Conservation (phyloP, 2,888 invertebrate genomes). For the Apotomis betuletana region DNA sequence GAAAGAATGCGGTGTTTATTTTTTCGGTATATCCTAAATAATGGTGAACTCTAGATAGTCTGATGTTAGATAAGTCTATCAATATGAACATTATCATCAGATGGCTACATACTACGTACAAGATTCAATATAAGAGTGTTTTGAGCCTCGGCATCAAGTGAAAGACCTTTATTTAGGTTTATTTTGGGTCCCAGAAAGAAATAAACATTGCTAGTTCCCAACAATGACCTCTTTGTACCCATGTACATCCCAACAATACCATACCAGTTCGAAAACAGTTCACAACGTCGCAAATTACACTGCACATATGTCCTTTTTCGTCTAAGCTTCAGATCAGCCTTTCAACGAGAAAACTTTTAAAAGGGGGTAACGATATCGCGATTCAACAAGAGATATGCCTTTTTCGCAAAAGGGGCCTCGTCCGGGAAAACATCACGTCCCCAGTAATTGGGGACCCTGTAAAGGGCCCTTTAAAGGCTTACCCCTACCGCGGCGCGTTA, state of each 20-base stretch:
- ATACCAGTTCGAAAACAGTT: background rate
- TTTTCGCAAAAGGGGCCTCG: constrained; percentile 1
- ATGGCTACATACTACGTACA: too few relatives aligned
- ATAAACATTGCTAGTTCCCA: background rate
- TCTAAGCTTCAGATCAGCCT: background rate
- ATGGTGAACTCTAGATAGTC: too few relatives aligned
- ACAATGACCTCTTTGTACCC: background rate
- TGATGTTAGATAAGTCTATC: too few relatives aligned
- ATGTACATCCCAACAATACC: background rate
- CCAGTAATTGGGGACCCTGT: constrained; percentile 32
- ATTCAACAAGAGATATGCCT: constrained; percentile 5
- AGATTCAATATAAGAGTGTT: background rate
- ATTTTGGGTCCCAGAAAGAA: background rate
- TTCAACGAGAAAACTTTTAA: constrained; percentile 3
- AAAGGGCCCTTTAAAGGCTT: constrained; percentile 32
- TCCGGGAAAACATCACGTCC: constrained; percentile 35
- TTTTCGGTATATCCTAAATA: too few relatives aligned
- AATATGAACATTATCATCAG: too few relatives aligned
- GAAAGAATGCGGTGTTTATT: too few relatives aligned
- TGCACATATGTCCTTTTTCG: background rate
- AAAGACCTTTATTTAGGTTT: background rate
- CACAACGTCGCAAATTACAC: background rate
- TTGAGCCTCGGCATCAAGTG: background rate
- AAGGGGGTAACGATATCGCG: constrained; percentile 15
- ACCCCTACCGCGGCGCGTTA: constrained; percentile 14